Base-by-base conservation (phyloP, 2,888 invertebrate species). In the Gerris lacustris region DNA sequence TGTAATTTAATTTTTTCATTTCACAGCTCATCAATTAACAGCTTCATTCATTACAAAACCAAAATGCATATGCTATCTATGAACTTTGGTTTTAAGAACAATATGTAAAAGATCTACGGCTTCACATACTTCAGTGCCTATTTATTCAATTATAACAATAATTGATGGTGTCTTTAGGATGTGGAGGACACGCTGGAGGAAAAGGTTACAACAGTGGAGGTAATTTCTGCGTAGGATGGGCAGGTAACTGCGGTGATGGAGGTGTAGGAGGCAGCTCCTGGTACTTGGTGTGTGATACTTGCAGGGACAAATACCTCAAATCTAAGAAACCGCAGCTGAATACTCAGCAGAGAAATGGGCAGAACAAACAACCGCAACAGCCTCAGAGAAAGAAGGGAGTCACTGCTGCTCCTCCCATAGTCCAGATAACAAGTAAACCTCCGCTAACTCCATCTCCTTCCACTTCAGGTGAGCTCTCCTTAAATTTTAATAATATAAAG, bases 121-220 rank as follows among this genome's bases (percentile, higher is more conserved):
- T 31, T 31, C 31, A 31, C 31, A 31, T 31, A 31, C 31, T 31
- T 31, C 31, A 31, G 31, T 31, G 31, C 31, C 31, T 31, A n/a
- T 31, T 31, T 31, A 31, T 31, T 31, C 31, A 31, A 31, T 31
- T 31, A 31, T 31, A 31, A 31, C 31, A 31, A 31, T 31, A 31
- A 31, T 31, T 31, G 31, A 31, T 31, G 31, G 31, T 55, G 55
- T 55, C 15, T 11, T 15, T 92, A 0, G 97, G 97, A 0, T 97
- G 97, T 80, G 94, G 94, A 0, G 87, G 88, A 74, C 87, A 90
- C 73, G 90, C 94, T 6, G 87, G 88, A 44, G 92, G 92, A 0
- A 90, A 91, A 79, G 97, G 96, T 0, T 97, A 95, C 83, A 96
- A 96, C 81, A 92, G 93, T 72, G 87, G 88, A 45, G 96, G 96